Percentiles rank a stretch among this genome's conserved stretches.
phyloP scores from a whole-genome alignment of 2,888 invertebrate genomes.

The Drosophila pegasa region DNA sequence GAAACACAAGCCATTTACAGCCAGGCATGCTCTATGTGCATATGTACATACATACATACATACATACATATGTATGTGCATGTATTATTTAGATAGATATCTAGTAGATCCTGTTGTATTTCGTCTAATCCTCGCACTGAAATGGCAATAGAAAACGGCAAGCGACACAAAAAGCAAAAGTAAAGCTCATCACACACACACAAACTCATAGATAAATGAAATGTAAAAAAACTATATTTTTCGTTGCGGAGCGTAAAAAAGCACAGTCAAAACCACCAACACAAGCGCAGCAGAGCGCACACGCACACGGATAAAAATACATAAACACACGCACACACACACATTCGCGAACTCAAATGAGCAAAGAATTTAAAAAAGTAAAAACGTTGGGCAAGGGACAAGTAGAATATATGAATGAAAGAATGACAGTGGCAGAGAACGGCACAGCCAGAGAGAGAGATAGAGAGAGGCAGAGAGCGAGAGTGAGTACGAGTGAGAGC shows the following conservation, averaged over 20 bases:
- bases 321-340: conserved; percentile 27
- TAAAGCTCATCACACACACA: conserved; percentile 40
- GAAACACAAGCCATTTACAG: conserved; percentile 1
- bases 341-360: conserved; percentile 21
- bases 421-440: conserved; percentile 27
- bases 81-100: neutral
- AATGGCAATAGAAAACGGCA: conserved; percentile 20
- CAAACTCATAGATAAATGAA: conserved; percentile 36
- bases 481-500: conserved; percentile 9
- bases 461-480: conserved; percentile 19
- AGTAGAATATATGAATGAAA: conserved; percentile 54
- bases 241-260: conserved; percentile 27
- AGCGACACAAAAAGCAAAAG: conserved; percentile 63
- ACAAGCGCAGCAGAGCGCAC: conserved; percentile 38
- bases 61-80: neutral
- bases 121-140: neutral
- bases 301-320: conserved; percentile 43
- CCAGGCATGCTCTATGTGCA: neutral
- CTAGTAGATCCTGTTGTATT: conserved; percentile 18
- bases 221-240: conserved; percentile 24
- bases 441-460: conserved; percentile 11
- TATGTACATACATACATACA: neutral
- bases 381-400: conserved; percentile 28
- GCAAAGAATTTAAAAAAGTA: conserved; percentile 36
- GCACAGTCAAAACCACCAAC: conserved; percentile 36